Evolutionary conservation across 1,140 invertebrate genomes (phyloP), one percentile per base, ranked within the genome.

Genomic region (Diabrotica virgifera): DNA sequence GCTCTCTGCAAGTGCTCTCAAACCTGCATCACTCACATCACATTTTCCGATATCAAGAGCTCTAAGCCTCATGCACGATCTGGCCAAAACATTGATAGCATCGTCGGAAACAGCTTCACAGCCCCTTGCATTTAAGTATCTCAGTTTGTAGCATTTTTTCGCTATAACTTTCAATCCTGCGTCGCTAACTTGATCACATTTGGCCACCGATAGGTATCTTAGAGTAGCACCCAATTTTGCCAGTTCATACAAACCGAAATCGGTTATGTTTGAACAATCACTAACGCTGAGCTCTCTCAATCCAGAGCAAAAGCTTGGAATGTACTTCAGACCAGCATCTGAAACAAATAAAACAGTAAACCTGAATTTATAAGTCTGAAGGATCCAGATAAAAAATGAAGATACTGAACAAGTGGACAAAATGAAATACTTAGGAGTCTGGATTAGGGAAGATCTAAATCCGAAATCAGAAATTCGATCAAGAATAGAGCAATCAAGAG

Each of bases 51-150:
- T 87, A 75, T 96, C 94, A 0, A 96, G 79, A 0, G 94, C 94
- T 36, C 93, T 80, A 36, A 96, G 80, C 54, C 93, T 82, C 0
- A 91, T 90, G 77, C 94, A 96, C 11, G 89, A 91, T 52, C 89
- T 82, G 0, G 93, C 92, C 46, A 96, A 79, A 0, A 91, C 89
- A 53, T 91, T 89, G 63, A 95, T 88, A 0, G 91, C 91, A 74
- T 92, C 92, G 76, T 97, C 94, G 36, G 93, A 94, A 0, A 97
- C 87, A 2, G 93, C 94, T 70, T 96, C 94, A 76, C 94, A 96
- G 5, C 94, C 94, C 46, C 95, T 83, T 1, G 92, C 90, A 78
- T 96, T 96, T 37, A 97, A 82, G 78, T 96, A 97, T 6, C 94
- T 83, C 51, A 97, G 78, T 77, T 94, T 95, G 76, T 93, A 93